A percentile compares a stretch with the other conserved stretches of the same genome.
phyloP scores from a whole-genome alignment of 2,113 vertebrate species.

The Octodon degus region DNA sequence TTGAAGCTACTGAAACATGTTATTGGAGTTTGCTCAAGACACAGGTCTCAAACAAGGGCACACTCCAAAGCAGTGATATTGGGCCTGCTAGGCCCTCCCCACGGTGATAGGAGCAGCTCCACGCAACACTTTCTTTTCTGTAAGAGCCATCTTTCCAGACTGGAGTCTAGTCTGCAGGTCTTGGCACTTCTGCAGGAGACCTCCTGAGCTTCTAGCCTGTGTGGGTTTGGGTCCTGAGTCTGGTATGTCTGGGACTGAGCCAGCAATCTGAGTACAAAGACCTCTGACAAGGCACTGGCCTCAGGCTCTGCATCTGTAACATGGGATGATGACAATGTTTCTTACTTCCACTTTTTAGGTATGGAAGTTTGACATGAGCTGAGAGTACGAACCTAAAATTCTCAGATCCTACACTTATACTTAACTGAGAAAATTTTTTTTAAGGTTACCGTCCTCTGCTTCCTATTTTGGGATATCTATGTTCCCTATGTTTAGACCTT shows the following conservation, averaged over 20 bases:
- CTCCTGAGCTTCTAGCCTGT: background rate
- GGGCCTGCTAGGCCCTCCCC: background rate
- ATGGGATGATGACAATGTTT: too few species aligned
- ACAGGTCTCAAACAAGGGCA: background rate
- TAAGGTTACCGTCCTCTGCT: background rate
- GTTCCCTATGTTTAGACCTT: background rate
- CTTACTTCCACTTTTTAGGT: background rate
- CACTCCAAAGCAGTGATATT: background rate
- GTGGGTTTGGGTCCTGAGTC: background rate
- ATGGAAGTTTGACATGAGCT: background rate
- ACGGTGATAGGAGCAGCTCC: background rate
- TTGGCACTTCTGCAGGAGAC: background rate
- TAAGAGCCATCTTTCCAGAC: accelerated
- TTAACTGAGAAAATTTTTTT: background rate
- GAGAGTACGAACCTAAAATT: background rate
- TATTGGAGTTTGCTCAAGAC: conserved; percentile 68
- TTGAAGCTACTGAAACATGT: conserved; percentile 20
- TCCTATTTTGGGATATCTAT: background rate
- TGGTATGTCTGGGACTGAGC: background rate
- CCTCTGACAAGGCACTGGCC: background rate
- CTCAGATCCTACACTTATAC: background rate
- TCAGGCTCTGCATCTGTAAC: background rate
- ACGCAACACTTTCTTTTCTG: background rate
- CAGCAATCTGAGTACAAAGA: background rate
- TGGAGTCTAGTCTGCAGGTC: background rate